Base-by-base conservation (phyloP, 2,797 vertebrate genomes). In the Tragopan temminckii region DNA sequence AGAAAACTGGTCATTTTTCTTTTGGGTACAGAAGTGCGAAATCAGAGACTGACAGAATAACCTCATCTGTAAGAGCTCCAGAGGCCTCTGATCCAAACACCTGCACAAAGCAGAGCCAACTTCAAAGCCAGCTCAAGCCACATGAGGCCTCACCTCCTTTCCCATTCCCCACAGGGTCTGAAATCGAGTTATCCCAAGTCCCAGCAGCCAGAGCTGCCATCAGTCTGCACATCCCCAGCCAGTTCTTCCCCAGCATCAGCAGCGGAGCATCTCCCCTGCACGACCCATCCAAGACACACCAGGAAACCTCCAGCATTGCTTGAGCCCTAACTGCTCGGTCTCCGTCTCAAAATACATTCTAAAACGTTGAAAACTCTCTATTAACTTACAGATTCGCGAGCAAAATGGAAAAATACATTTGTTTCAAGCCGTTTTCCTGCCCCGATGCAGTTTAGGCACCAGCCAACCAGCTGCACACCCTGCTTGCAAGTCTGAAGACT, bases 201-300 rank as follows among this genome's bases (percentile, higher is more conserved):
- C 31, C 19, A 8, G 23, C 45, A 79, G 70, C 35, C 40, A 74
- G 40, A 8, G 17, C 58, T 55, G 24, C 10, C 29, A 5, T 0
- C 4, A 68, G 31, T 19, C 68, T 18, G 16, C 43, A 35, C 66
- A 5, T 43, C 36, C 46, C 29, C 66, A 63, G 29, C 11, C n/a
- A 31, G 52, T 6, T 40, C 59, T 46, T 35, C 66, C 14, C 17
- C 5, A 53, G 75, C 45, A 33, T 13, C 52, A 11, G 16, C 13
- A 61, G 40, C 19, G 27, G n/a, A 58, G 14, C 55, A 53, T 1
- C 25, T 25, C 14, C 42, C 21, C 33, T 9, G 5, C 13, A 14
- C 10, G 20, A 5, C 14, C 16, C 24, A 1, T 10, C 43, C 13
- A 31, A 5, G 11, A 2, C 3, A 1, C 59, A 33, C 11, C 1